Conservation (phyloP, 1,140 invertebrate species). For the Parapsyche elsis region DNA sequence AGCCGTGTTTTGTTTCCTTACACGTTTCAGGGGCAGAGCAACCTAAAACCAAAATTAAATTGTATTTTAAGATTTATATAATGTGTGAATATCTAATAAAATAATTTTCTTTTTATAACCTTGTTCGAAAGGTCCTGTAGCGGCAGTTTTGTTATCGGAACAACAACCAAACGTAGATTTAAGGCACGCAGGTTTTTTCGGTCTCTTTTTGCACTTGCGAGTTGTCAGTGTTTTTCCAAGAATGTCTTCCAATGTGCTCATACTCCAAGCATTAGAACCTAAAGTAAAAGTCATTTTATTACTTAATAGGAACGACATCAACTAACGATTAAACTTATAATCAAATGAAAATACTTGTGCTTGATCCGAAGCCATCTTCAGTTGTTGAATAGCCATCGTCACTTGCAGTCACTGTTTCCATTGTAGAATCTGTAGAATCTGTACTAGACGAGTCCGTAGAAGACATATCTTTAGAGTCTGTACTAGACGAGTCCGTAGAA, state of each 20-base stretch:
- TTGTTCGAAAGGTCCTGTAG: conserved; percentile 86
- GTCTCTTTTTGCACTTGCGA: conserved; percentile 72
- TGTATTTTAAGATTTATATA: conserved; percentile 6
- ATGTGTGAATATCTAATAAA: conserved; percentile 8
- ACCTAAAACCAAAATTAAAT: conserved; percentile 61
- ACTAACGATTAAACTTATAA: neutral
- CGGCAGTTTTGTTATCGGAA: conserved; percentile 83
- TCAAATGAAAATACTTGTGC: conserved; percentile 42
- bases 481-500: conserved; percentile 50
- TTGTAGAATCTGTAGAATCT: conserved; percentile 15
- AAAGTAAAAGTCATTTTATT: conserved; percentile 21
- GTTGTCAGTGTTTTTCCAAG: conserved; percentile 63
- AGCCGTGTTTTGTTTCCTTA: conserved; percentile 85
- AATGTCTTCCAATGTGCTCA: conserved; percentile 65
- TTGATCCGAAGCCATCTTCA: conserved; percentile 43
- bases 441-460: conserved; percentile 51
- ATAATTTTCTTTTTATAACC: conserved; percentile 62
- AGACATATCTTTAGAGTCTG: conserved; percentile 8
- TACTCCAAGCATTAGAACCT: conserved; percentile 60
- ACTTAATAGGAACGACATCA: neutral
- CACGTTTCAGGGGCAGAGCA: conserved; percentile 81
- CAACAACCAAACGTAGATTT: conserved; percentile 88
- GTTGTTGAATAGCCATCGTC: conserved; percentile 50
- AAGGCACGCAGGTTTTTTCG: conserved; percentile 72
- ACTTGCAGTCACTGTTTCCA: conserved; percentile 47